phyloP scores from a whole-genome alignment of 1,140 invertebrate species.

The Vanessa tameamea region DNA sequence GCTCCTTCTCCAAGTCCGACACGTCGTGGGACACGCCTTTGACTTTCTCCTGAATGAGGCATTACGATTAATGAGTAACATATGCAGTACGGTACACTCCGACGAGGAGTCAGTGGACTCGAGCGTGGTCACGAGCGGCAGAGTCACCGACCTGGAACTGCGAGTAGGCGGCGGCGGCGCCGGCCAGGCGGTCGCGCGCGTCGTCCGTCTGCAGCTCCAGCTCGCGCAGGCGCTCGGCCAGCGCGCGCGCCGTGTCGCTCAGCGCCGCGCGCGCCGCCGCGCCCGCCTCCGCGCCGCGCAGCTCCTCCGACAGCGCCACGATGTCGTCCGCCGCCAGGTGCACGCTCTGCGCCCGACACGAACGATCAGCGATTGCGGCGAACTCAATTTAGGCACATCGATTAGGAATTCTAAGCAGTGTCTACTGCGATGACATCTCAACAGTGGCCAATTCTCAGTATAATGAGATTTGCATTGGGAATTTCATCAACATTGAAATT shows the following conservation, averaged over 20 bases:
- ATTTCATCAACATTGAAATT: too few relatives aligned
- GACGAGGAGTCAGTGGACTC: too few relatives aligned
- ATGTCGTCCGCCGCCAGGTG: conserved; percentile 87
- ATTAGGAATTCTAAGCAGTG: too few relatives aligned
- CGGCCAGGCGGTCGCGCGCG: conserved; percentile 90
- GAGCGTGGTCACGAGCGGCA: background rate
- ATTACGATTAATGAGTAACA: background rate
- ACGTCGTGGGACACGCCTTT: conserved; percentile 89
- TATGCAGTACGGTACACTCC: background rate
- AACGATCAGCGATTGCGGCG: too few relatives aligned
- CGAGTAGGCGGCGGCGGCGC: conserved; percentile 91
- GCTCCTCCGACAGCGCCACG: conserved; percentile 83
- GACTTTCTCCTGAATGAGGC: conserved; percentile 84
- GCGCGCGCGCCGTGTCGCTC: conserved; percentile 87
- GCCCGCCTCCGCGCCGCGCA: conserved; percentile 79
- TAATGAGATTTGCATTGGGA: too few relatives aligned
- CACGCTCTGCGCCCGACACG: conserved; percentile 52
- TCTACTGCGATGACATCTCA: too few relatives aligned
- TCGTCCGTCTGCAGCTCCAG: conserved; percentile 89
- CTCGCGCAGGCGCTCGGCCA: conserved; percentile 89
- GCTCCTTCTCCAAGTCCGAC: conserved; percentile 89
- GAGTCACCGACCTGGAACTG: conserved; percentile 85
- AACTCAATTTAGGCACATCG: too few relatives aligned
- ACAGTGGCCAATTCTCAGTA: too few relatives aligned
- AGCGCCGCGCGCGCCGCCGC: conserved; percentile 88